A percentile compares a stretch with the other conserved stretches of the same genome.
These are phyloP conservation scores for Pocillopora grandis DNA, from an alignment of 92 coral and sea anemone species.

Conservation along the genomic window DNA sequence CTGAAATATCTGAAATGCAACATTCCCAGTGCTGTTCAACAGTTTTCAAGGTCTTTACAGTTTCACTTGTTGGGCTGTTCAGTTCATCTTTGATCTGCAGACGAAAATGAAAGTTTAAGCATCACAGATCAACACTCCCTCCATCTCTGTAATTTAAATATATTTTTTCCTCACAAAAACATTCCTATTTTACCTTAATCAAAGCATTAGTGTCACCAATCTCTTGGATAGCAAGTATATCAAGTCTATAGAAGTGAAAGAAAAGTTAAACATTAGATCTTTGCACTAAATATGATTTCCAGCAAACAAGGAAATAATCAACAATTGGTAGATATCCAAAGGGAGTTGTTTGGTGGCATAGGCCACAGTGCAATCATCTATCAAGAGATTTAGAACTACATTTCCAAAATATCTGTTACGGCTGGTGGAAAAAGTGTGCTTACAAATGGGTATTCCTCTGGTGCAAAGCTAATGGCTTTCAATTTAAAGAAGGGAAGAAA, in stretches of 20 bases:
- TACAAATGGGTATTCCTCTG: too few species aligned
- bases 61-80: slow-evolving; percentile 77
- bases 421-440: too few species aligned
- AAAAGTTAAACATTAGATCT: neutral
- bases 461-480: too few species aligned
- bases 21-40: slow-evolving; percentile 82
- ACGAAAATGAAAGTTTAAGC: neutral
- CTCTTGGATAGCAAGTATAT: slow-evolving; percentile 81
- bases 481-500: too few species aligned
- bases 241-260: slow-evolving; percentile 48
- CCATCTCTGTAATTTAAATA: neutral
- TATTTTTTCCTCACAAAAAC: too few species aligned
- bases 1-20: slow-evolving; percentile 82
- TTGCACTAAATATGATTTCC: neutral
- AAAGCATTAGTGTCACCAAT: slow-evolving; percentile 85
- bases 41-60: slow-evolving; percentile 63
- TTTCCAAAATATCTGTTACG: too few species aligned
- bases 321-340: too few species aligned
- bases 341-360: too few species aligned
- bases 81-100: slow-evolving; percentile 83
- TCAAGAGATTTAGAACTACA: too few species aligned
- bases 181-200: slow-evolving; percentile 49
- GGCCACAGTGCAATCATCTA: too few species aligned
- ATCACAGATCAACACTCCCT: neutral
- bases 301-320: too few species aligned